phyloP scores from a whole-genome alignment of 2,113 vertebrate species.

The Eleginops maclovinus region DNA sequence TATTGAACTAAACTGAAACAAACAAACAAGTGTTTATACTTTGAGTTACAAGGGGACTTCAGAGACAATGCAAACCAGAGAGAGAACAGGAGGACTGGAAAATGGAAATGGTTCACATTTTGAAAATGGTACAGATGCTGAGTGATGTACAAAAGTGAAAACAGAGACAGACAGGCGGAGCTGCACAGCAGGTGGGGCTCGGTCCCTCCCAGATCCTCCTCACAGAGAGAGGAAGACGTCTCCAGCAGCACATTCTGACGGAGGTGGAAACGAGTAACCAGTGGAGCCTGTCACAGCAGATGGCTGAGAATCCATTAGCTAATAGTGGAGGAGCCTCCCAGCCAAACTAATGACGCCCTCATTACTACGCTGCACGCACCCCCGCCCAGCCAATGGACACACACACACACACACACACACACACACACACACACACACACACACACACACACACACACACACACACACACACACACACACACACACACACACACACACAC shows the following conservation, averaged over 20 bases:
- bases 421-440: constrained; percentile 1
- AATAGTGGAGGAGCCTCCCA: constrained; percentile 74
- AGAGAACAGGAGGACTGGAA: neutral
- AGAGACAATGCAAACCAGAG: neutral
- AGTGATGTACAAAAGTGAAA: constrained; percentile 15
- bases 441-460: neutral
- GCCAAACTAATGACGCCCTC: constrained; percentile 75
- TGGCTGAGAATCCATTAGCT: constrained; percentile 80
- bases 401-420: constrained; percentile 10
- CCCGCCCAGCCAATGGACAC: constrained; percentile 62
- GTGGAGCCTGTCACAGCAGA: constrained; percentile 75
- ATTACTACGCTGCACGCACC: constrained; percentile 69
- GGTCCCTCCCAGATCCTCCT: constrained; percentile 45
- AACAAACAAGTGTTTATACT: neutral
- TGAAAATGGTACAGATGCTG: constrained; percentile 14
- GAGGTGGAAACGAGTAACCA: constrained; percentile 72
- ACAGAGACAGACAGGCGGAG: constrained; percentile 42
- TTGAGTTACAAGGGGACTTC: neutral
- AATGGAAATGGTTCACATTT: neutral
- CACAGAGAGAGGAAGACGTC: constrained; percentile 41
- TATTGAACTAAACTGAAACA: neutral
- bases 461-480: neutral
- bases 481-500: neutral
- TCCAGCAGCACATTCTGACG: constrained; percentile 54
- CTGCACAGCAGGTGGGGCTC: constrained; percentile 46